These are phyloP conservation scores for Anomalospiza imberbis DNA, from an alignment of 2,797 vertebrate species.

Conservation along the genomic window DNA sequence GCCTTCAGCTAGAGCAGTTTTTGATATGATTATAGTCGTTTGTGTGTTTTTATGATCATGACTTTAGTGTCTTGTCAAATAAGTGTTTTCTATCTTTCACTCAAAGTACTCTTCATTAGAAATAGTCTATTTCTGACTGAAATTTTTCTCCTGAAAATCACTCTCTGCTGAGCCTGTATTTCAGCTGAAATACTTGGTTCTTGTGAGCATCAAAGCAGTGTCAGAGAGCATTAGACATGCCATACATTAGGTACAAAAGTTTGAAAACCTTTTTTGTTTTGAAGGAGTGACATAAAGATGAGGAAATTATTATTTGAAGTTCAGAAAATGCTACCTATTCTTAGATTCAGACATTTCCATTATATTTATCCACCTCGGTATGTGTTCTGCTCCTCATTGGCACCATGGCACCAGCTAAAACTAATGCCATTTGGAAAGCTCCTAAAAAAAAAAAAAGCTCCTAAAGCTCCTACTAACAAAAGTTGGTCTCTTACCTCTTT, in stretches of 20 bases:
- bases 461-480: background rate
- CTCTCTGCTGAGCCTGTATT: background rate
- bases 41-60: background rate
- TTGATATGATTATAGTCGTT: background rate
- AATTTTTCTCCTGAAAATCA: background rate
- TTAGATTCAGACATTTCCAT: background rate
- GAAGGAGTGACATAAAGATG: background rate
- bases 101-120: background rate
- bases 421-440: background rate
- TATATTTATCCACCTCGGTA: background rate
- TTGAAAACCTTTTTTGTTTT: background rate
- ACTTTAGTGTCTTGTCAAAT: background rate
- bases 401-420: background rate
- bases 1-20: background rate
- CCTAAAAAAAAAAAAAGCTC: background rate
- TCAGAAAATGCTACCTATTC: background rate
- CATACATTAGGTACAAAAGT: background rate
- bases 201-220: background rate
- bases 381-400: background rate
- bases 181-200: background rate
- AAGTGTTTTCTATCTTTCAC: background rate
- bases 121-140: background rate
- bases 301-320: background rate
- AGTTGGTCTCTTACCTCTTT: slow-evolving; percentile 68
- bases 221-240: background rate